Percentiles rank a stretch among this genome's conserved stretches.
phyloP scores from a whole-genome alignment of 2,888 invertebrate genomes.

The Andricus curvator region DNA sequence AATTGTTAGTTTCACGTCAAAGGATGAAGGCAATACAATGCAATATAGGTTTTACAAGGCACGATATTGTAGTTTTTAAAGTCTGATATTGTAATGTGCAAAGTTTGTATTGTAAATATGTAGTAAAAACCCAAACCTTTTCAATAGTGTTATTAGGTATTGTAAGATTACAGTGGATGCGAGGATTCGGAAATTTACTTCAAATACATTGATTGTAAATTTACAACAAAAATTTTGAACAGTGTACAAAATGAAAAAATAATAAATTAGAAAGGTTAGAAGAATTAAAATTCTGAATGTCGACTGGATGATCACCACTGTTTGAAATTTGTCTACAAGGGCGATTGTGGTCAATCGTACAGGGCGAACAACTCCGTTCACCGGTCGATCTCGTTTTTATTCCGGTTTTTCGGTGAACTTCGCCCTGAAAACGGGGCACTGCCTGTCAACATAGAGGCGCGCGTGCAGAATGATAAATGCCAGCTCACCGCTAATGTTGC shows the following conservation, averaged over 20 bases:
- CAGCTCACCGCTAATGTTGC: conserved; percentile 72
- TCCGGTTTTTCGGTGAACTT: conserved; percentile 73
- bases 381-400: conserved; percentile 69
- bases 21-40: too few species aligned
- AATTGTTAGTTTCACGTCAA: too few species aligned
- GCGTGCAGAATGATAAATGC: conserved; percentile 75
- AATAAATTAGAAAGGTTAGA: not conserved
- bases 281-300: not conserved
- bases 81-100: too few species aligned
- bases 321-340: conserved; percentile 76
- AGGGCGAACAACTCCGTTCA: conserved; percentile 56
- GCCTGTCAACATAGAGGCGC: conserved; percentile 77
- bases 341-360: conserved; percentile 75
- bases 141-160: too few species aligned
- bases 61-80: too few species aligned
- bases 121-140: too few species aligned
- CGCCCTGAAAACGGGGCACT: conserved; percentile 70
- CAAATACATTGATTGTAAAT: too few species aligned
- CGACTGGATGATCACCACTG: conserved; percentile 66
- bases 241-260: not conserved
- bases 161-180: too few species aligned
- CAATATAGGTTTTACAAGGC: too few species aligned
- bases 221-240: too few species aligned
- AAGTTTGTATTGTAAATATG: too few species aligned
- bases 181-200: too few species aligned